phyloP scores from a whole-genome alignment of 2,888 invertebrate genomes.

The Hanleya hanleyi region DNA sequence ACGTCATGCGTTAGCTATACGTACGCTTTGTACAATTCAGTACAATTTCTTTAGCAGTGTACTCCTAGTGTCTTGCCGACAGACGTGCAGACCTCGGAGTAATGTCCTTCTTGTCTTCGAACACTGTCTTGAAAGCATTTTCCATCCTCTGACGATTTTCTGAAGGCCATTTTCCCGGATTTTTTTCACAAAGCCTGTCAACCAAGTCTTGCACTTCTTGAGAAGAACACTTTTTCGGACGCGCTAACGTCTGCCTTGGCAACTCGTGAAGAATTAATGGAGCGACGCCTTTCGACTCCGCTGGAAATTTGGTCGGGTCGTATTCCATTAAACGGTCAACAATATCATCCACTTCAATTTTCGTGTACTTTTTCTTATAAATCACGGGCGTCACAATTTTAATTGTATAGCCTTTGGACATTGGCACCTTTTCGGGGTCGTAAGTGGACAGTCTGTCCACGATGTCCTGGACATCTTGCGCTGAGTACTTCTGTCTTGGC shows the following conservation, averaged over 20 bases:
- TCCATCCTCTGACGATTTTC: background rate
- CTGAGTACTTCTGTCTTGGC: conserved; percentile 15
- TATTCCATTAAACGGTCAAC: conserved; percentile 47
- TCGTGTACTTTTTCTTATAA: conserved; percentile 49
- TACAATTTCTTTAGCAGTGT: too few relatives aligned
- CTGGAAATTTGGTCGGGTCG: conserved; percentile 39
- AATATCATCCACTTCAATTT: conserved; percentile 44
- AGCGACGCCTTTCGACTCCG: conserved; percentile 41
- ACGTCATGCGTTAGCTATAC: too few relatives aligned
- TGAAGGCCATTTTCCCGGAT: background rate
- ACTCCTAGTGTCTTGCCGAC: too few relatives aligned
- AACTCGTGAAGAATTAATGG: conserved; percentile 28
- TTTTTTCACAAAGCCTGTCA: conserved; percentile 3
- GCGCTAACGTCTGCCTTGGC: background rate
- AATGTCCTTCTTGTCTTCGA: too few relatives aligned
- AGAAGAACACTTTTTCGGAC: background rate
- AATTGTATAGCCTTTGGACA: conserved; percentile 45
- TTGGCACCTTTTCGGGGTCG: conserved; percentile 48
- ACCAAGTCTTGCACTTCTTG: background rate
- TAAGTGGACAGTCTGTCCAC: conserved; percentile 40
- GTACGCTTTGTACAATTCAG: too few relatives aligned
- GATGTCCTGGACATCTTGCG: conserved; percentile 27
- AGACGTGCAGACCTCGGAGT: too few relatives aligned
- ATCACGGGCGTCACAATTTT: conserved; percentile 46
- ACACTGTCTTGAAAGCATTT: background rate